Evolutionary conservation across 1,140 invertebrate species (phyloP), one percentile per base, ranked within the genome.

Genomic region (Drosophila melanogaster): DNA sequence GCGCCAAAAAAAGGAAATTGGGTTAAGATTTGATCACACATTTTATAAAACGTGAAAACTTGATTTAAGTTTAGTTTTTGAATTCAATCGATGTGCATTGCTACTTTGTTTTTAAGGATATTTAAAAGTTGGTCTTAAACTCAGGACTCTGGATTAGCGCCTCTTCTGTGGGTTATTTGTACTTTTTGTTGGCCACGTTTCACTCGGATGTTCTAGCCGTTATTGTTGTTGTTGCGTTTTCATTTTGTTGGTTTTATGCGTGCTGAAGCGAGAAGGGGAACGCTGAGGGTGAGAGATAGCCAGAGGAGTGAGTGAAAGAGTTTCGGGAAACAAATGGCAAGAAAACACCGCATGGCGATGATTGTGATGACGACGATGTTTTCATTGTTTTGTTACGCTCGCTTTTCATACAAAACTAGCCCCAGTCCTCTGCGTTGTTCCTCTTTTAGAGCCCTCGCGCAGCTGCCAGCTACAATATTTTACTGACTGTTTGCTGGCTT

Each of bases 331-430:
- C 78, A 85, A 85, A 85, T 85, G 81, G 78, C 74, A 75, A 87
- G 83, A 73, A 78, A 81, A 85, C 81, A 86, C 81, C 81, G 81
- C 81, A 87, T 86, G 81, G 81, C 81, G 81, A 86, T 87, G 81
- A 86, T 86, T 86, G 81, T 86, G 81, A 87, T 86, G 81, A 87
- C 83, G 81, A 86, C 83, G 75, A 86, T 86, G 81, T 86, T 86
- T 86, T 86, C 83, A 86, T 86, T 86, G 83, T 86, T 86, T 79
- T 86, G 75, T 85, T 76, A 85, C 73, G 67, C 81, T 78, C 67
- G 70, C 66, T 76, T 79, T 70, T 70, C 66, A 70, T 70, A 70
- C 66, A 55, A 69, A 70, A 70, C 66, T 66, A 65, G 47, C 59
- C 57, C 66, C 55, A 46, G 22, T 47, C 55, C 17, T 40, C 14